Evolutionary conservation across 1,140 invertebrate genomes (phyloP), one percentile per base, ranked within the genome.

Genomic region (Heliconius hewitsoni): DNA sequence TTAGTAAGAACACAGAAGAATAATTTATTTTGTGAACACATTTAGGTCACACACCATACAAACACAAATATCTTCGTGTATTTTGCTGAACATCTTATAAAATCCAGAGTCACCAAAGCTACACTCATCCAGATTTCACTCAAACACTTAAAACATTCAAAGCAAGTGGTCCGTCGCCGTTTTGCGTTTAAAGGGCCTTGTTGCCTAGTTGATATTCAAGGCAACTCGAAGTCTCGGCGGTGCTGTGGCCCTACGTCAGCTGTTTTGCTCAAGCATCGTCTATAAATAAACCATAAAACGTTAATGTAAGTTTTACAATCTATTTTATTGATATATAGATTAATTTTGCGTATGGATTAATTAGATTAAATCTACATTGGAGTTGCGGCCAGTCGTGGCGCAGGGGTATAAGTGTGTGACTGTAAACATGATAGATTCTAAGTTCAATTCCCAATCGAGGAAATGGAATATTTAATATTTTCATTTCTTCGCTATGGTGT

Each of bases 141-240:
- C 79, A 80, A 80, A 77, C 79, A 80, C 79, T 80, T 80, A 76
- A 76, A 76, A 70, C 50, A 81, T 78, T 78, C 80, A 81, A 81
- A 81, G 80, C 76, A 81, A 81, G 80, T 78, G 80, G 76, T 73
- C 76, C 66, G 71, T 71, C 60, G 60, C 82, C 83, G 82, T 84
- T 87, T 85, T 79, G 82, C 81, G 81, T 79, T 84, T 88, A 86
- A 85, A 86, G 87, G 77, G 79, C 79, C 83, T 81, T 84, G 83
- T 80, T 82, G 83, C 77, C 89, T 90, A 85, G 87, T 91, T 91
- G 90, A 90, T 90, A 90, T 91, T 91, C 90, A 91, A 86, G 85
- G 81, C 85, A 80, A 80, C 79, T 80, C 79, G 73, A 78, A 79
- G 78, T 78, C 74, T 79, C 81, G 80, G 82, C 83, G 79, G 82